Base-by-base conservation (phyloP, 92 coral and sea anemone genomes). In the Nematostella vectensis region DNA sequence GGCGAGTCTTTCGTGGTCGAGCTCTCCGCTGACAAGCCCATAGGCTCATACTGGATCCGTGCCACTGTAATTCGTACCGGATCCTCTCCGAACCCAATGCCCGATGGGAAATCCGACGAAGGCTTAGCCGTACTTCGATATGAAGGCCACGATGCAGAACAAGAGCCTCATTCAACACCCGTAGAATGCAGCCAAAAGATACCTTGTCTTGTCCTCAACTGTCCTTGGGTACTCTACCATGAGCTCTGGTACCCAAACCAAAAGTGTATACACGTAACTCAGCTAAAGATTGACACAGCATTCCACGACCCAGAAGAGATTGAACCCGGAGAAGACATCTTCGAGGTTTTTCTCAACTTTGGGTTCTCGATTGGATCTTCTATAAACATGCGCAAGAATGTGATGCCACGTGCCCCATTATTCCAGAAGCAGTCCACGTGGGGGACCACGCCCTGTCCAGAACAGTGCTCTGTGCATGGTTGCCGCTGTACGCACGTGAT, bases 351-450 rank as follows among this genome's bases (percentile, higher is more conserved):
- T 17, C 47, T 77, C 1, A 77, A 77, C 61, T 39, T 70, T 38
- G 78, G 38, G 3, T 63, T 77, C 30, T 54, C 59, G 1, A 43
- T 58, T 27, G 78, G 78, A 26, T 63, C 74, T 1, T 70, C 78
- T 18, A 70, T 77, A 11, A 77, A 77, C 50, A 25, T 55, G 3
- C 69, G 48, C 27, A 59, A 49, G 58, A 63, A 69, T 58, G 78
- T 64, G 1, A 29, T 58, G 47, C 78, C 83, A 19, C 56, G 59
- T 24, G 80, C 68, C 1, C 74, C 87, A 25, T 58, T 80, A 11
- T 74, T 68, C 59, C 87, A 80, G 54, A 63, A 62, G 27, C 39
- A 81, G 2, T 26, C 58, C 49, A 73, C 87, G 9, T 80, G 87
- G 87, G 81, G 66, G n/a, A 47, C 10, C 27, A 54, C 65, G 27